Percentiles rank a stretch among this genome's conserved stretches.
Conservation (phyloP, 2,113 vertebrate species). For the Tenrec ecaudatus region DNA sequence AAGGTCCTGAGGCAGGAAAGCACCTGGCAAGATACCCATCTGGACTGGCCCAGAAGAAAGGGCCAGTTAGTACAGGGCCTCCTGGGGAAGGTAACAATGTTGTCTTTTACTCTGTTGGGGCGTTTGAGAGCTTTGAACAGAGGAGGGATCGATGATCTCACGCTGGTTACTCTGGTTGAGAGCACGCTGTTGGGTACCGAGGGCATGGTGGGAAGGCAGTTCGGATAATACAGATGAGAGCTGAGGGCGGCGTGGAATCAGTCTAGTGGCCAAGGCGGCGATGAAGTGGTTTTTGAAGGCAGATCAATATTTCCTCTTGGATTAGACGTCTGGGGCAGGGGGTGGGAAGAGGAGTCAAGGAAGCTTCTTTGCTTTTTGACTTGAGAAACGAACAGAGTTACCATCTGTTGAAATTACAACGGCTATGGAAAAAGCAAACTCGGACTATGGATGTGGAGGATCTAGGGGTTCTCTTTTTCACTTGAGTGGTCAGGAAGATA, state of each 20-base stretch:
- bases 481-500: background rate
- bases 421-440: background rate
- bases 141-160: background rate
- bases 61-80: background rate
- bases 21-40: background rate
- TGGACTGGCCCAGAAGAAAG: background rate
- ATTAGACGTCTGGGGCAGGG: background rate
- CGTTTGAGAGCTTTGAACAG: background rate
- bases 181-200: background rate
- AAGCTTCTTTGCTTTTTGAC: background rate
- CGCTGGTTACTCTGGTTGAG: background rate
- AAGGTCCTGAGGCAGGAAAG: background rate
- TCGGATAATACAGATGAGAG: background rate
- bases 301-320: background rate
- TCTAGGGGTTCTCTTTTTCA: background rate
- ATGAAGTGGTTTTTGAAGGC: background rate
- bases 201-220: background rate
- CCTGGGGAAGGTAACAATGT: background rate
- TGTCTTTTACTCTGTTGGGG: background rate
- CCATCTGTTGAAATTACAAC: background rate
- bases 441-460: background rate
- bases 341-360: background rate
- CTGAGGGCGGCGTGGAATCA: background rate
- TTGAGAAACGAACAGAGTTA: conserved; percentile 13
- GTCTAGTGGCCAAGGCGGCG: background rate